Percentiles rank a stretch among this genome's conserved stretches.
Conservation (phyloP, 2,113 vertebrate genomes). For the Engraulis encrasicolus region DNA sequence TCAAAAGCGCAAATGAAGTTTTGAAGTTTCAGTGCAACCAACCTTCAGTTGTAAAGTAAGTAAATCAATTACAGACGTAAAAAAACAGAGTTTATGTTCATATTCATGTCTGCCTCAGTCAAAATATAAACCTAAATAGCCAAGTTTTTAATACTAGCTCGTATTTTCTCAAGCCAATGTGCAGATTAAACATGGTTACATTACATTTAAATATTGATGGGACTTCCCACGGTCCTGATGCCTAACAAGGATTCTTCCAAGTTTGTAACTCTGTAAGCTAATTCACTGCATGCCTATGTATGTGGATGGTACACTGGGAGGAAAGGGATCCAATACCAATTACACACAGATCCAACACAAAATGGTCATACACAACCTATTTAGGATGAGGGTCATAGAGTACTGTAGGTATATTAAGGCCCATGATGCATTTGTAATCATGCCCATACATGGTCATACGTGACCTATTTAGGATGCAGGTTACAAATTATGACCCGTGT, state of each 20-base stretch:
- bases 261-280: no score
- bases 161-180: not conserved
- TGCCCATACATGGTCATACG: no score
- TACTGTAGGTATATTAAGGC: no score
- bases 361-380: no score
- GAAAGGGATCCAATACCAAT: not conserved
- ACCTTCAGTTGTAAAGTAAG: no score
- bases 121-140: not conserved
- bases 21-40: not conserved
- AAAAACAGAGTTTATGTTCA: not conserved
- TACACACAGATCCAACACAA: not conserved
- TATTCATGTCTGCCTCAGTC: not conserved
- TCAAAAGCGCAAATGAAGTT: not conserved
- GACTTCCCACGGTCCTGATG: not conserved
- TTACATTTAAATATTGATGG: not conserved
- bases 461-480: no score
- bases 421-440: no score
- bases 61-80: not conserved
- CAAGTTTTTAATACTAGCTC: not conserved
- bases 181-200: not conserved
- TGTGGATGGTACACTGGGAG: not conserved
- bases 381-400: no score
- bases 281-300: not conserved
- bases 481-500: not conserved
- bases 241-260: no score